A percentile compares a stretch with the other conserved stretches of the same genome.
Evolutionary conservation across 2,797 vertebrate species (phyloP).

Genomic region (Sparus aurata): DNA sequence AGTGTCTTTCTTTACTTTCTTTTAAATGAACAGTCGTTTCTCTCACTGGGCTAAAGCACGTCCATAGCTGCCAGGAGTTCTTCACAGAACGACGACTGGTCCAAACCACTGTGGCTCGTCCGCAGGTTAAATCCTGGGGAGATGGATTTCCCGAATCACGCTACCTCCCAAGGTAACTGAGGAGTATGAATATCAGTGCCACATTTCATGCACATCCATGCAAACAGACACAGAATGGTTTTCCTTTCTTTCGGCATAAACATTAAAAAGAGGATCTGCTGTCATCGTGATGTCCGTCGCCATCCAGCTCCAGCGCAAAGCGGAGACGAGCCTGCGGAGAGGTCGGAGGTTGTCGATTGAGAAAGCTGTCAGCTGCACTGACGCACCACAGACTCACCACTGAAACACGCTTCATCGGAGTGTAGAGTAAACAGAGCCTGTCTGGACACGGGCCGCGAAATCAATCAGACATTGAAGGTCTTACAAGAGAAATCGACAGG

Average conservation of each 20-base stretch:
- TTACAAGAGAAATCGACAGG: constrained; percentile 33
- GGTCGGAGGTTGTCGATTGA: constrained; percentile 13
- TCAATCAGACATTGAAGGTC: constrained; percentile 43
- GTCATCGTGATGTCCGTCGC: constrained; percentile 17
- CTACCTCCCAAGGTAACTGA: too few species aligned
- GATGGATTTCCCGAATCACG: too few species aligned
- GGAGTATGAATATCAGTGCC: too few species aligned
- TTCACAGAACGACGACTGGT: too few species aligned
- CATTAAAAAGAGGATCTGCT: not conserved
- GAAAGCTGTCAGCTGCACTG: constrained; percentile 40
- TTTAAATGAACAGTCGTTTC: too few species aligned
- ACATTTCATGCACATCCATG: too few species aligned
- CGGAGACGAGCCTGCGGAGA: not conserved
- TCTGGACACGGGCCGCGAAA: constrained; percentile 52
- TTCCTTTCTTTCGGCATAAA: not conserved
- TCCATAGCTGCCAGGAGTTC: too few species aligned
- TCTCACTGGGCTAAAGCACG: too few species aligned
- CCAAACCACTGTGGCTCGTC: too few species aligned
- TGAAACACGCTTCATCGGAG: constrained; percentile 41
- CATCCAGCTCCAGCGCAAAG: not conserved
- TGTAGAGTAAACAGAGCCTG: constrained; percentile 63
- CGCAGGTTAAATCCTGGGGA: too few species aligned
- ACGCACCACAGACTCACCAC: constrained; percentile 21
- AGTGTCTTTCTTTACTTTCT: too few species aligned
- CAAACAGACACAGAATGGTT: too few species aligned